These are phyloP conservation scores for Aegithalos caudatus DNA, from an alignment of 2,113 vertebrate genomes.

Conservation along the genomic window DNA sequence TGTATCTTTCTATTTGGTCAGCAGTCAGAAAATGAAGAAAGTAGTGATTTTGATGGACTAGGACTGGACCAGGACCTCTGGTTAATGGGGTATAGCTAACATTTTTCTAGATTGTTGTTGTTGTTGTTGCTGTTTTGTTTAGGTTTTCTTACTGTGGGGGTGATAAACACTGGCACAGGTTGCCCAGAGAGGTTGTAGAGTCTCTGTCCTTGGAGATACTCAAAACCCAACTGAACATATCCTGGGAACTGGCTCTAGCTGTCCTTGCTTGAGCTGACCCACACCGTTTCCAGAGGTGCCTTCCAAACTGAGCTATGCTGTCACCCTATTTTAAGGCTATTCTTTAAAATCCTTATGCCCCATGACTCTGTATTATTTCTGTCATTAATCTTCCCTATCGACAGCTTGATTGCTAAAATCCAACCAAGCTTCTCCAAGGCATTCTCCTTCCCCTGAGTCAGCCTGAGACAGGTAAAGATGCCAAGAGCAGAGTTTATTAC, in stretches of 20 bases:
- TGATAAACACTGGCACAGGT: background rate
- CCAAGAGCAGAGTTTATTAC: background rate
- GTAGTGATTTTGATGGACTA: background rate
- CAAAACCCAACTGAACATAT: background rate
- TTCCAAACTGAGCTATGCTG: background rate
- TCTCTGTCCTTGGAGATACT: background rate
- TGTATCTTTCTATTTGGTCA: background rate
- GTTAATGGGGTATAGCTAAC: background rate
- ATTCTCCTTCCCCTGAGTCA: background rate
- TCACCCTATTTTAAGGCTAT: background rate
- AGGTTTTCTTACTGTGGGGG: background rate
- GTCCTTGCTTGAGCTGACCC: background rate
- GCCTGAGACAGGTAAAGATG: background rate
- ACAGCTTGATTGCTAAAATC: background rate
- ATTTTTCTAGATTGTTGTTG: background rate
- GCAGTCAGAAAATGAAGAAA: background rate
- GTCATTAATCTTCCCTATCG: background rate
- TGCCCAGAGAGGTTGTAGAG: background rate
- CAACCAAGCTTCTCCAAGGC: background rate
- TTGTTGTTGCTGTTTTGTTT: background rate
- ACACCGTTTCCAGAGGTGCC: background rate
- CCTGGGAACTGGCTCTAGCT: background rate
- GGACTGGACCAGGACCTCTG: background rate
- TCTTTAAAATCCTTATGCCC: background rate
- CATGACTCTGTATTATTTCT: background rate